Evolutionary conservation across 1,140 invertebrate genomes (phyloP).

Genomic region (Cyclargus thomasi): DNA sequence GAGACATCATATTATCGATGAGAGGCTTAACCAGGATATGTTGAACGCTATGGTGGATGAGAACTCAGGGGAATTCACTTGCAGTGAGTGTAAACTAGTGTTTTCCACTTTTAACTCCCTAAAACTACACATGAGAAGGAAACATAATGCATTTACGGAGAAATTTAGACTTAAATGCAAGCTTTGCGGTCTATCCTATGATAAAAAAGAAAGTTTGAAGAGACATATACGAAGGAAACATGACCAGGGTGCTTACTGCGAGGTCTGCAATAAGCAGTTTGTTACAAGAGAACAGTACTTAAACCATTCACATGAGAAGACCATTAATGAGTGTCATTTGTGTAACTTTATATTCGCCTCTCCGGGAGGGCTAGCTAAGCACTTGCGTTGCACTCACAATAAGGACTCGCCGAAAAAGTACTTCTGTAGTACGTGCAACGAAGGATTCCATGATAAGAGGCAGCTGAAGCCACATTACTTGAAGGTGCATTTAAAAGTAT

Average conservation of each 20-base stretch:
- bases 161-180: constrained; percentile 59
- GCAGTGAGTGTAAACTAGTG: constrained; percentile 55
- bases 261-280: constrained; percentile 60
- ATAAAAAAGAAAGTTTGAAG: constrained; percentile 64
- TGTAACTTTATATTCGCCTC: constrained; percentile 64
- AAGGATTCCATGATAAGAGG: constrained; percentile 56
- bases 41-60: constrained; percentile 38
- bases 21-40: constrained; percentile 33
- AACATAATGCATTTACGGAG: constrained; percentile 59
- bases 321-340: constrained; percentile 51
- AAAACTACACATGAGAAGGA: constrained; percentile 63
- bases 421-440: constrained; percentile 55
- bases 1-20: constrained; percentile 55
- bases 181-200: constrained; percentile 61
- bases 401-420: constrained; percentile 53
- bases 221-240: constrained; percentile 62
- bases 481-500: constrained; percentile 61
- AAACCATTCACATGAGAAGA: constrained; percentile 54
- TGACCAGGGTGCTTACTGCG: constrained; percentile 50
- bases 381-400: constrained; percentile 59
- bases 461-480: constrained; percentile 59
- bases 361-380: constrained; percentile 53
- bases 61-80: constrained; percentile 54
- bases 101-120: constrained; percentile 58
- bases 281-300: constrained; percentile 50